Base-by-base conservation (phyloP, 2,113 vertebrate genomes). In the Ranitomeya variabilis region DNA sequence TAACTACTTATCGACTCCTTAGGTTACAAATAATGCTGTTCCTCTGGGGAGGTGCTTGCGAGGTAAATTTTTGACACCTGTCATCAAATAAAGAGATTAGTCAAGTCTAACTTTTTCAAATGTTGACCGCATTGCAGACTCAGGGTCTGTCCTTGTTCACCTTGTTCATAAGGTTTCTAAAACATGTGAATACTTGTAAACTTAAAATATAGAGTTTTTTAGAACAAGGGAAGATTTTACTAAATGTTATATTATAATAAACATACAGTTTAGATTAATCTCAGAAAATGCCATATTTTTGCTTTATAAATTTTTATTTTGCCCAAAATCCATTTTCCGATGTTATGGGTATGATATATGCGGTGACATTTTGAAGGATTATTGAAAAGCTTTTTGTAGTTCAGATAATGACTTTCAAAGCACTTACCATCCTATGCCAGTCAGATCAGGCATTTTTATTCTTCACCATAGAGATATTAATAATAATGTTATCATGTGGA, bases 301-400 rank as follows among this genome's bases (percentile, higher is more conserved):
- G 15, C n/a, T 62, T 60, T 37, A 37, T 81, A 60, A 7, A 19
- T 89, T 87, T 81, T 83, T 83, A 77, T 84, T 67, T 78, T 57
- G 87, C 62, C 90, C 76, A 92, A 80, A 92, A 93, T 91, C 93
- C 93, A 94, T 91, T 92, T 93, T 93, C 93, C 92, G 92, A 91
- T 93, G 91, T 91, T 92, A 87, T 90, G 92, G 91, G 91, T 93
- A 82, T 92, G 91, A 92, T 92, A 71, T 89, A 83, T 90, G 87
- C 69, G 88, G 91, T 93, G 90, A 93, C 90, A 92, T 93, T 93
- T 91, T 93, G 92, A 94, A 94, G 90, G 91, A 94, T 94, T 94
- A 93, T 93, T 94, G 91, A 92, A 92, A 95, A 93, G 92, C 69
- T 93, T 93, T 93, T 93, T 93, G 87, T 92, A 89, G 93, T 94